Evolutionary conservation across 2,888 invertebrate species (phyloP).

Genomic region (Habroteleia sp.): DNA sequence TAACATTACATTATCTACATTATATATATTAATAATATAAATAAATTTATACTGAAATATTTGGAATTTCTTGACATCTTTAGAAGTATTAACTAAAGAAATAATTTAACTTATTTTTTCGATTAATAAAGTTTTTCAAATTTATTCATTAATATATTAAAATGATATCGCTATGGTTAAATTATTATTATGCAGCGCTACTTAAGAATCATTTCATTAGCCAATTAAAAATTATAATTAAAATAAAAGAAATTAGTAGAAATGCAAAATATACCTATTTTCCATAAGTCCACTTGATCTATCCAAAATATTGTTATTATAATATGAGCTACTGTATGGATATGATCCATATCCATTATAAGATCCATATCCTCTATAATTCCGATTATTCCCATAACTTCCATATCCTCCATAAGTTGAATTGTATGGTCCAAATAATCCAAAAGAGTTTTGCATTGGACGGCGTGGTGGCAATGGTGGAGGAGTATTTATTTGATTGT

Average conservation of each 20-base stretch:
- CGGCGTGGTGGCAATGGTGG: conserved; percentile 77
- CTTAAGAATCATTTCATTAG: too few relatives aligned
- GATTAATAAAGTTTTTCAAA: too few relatives aligned
- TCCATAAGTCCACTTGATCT: conserved; percentile 83
- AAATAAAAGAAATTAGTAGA: background rate
- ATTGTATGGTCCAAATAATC: conserved; percentile 68
- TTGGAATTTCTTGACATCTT: too few relatives aligned
- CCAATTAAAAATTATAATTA: too few relatives aligned
- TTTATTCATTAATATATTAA: too few relatives aligned
- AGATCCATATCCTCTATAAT: conserved; percentile 79
- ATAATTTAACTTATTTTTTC: too few relatives aligned
- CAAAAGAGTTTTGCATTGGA: conserved; percentile 60
- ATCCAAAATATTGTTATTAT: conserved; percentile 68
- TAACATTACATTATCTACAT: too few relatives aligned
- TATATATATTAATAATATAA: too few relatives aligned
- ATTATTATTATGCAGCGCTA: too few relatives aligned
- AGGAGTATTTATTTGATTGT: conserved; percentile 63
- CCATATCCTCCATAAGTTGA: conserved; percentile 74
- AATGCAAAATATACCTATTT: conserved; percentile 82
- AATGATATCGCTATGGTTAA: too few relatives aligned
- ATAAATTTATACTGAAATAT: too few relatives aligned
- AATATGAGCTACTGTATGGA: conserved; percentile 74
- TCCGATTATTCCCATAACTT: conserved; percentile 73
- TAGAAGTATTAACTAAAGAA: too few relatives aligned
- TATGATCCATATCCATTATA: conserved; percentile 81